phyloP scores from a whole-genome alignment of 2,888 invertebrate species.

The Leptinotarsa haldemani region DNA sequence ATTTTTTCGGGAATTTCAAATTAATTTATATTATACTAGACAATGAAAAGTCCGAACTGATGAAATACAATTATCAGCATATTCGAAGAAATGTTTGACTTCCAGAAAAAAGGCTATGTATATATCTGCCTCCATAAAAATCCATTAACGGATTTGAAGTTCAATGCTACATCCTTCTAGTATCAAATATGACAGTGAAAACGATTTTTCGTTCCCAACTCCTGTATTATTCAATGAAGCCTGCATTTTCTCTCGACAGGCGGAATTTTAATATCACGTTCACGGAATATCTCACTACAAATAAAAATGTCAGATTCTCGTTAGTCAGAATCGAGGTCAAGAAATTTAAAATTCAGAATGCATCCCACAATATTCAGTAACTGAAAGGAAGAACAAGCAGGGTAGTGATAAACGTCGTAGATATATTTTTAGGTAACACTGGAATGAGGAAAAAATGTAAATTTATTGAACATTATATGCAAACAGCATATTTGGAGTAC shows the following conservation, averaged over 20 bases:
- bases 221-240: slow-evolving; percentile 18
- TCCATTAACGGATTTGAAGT: neutral
- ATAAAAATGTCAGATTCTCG: slow-evolving; percentile 32
- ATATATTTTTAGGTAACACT: slow-evolving; percentile 17
- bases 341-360: slow-evolving; percentile 21
- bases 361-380: neutral
- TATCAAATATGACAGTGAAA: neutral
- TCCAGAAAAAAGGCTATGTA: no score
- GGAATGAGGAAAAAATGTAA: slow-evolving; percentile 7
- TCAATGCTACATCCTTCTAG: neutral
- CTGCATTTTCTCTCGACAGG: neutral
- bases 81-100: no score
- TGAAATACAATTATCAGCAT: no score
- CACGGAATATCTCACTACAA: slow-evolving; percentile 26
- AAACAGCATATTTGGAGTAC: neutral
- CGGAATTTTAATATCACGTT: slow-evolving; percentile 33
- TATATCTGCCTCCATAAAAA: neutral
- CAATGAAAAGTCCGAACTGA: no score
- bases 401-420: slow-evolving; percentile 14
- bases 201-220: slow-evolving; percentile 2
- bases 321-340: slow-evolving; percentile 28
- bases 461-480: slow-evolving; percentile 20
- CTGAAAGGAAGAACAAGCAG: neutral
- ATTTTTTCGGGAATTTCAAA: no score
- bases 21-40: no score